Evolutionary conservation across 2,888 invertebrate species (phyloP).

Genomic region (Lepidonotus clava): DNA sequence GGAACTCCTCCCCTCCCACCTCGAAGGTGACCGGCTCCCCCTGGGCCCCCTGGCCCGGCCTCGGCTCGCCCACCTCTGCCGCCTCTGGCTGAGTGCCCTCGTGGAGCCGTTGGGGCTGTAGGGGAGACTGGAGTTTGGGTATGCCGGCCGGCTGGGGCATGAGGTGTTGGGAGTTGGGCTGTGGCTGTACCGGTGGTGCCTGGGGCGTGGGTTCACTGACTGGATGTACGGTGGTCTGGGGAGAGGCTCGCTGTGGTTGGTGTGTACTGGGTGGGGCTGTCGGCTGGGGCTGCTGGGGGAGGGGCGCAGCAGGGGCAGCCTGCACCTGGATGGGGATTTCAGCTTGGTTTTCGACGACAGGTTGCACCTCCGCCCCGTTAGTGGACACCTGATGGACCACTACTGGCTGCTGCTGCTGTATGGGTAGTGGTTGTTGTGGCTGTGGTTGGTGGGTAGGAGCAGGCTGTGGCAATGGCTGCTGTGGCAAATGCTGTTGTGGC

Average conservation of each 20-base stretch:
- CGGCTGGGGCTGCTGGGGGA: neutral
- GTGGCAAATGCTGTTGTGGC: neutral
- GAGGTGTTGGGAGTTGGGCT: neutral
- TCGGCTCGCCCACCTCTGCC: neutral
- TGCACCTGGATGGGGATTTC: too few species aligned
- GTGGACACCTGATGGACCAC: neutral
- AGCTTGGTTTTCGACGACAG: neutral
- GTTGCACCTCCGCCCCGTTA: neutral
- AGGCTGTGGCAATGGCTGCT: neutral
- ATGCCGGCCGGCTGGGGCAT: neutral
- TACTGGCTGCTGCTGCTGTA: neutral
- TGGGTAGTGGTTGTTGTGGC: neutral
- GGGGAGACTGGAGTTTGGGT: slow-evolving; percentile 48
- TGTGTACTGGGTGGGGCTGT: neutral
- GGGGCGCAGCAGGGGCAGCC: neutral
- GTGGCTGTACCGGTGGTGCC: neutral
- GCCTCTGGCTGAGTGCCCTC: neutral
- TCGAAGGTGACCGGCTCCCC: slow-evolving; percentile 34
- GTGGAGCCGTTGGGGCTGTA: slow-evolving; percentile 40
- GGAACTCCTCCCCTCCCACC: slow-evolving; percentile 43
- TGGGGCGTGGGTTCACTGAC: neutral
- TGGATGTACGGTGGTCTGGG: neutral
- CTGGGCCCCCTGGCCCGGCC: neutral
- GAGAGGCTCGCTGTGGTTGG: neutral
- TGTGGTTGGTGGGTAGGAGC: neutral